Percentiles rank a stretch among this genome's conserved stretches.
Evolutionary conservation across 2,888 invertebrate genomes (phyloP).

Genomic region (Incurvaria masculella): DNA sequence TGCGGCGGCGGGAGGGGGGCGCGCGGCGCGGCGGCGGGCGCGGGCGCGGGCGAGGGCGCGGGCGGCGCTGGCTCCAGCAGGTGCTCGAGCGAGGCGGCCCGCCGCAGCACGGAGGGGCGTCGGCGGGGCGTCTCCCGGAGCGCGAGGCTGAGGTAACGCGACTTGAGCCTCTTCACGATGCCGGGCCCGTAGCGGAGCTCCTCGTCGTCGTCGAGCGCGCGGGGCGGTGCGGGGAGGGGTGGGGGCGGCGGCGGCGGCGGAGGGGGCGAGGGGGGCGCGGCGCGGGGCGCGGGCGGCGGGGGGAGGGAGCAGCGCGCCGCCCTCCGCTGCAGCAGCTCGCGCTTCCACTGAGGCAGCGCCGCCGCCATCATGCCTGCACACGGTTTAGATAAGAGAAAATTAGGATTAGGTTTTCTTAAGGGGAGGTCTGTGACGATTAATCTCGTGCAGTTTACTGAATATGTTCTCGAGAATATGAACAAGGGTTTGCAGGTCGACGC

Average conservation of each 20-base stretch:
- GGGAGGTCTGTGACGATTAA: too few relatives aligned
- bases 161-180: constrained; percentile 83
- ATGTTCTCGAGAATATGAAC: too few relatives aligned
- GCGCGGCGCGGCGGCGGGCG: constrained; percentile 24
- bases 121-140: constrained; percentile 69
- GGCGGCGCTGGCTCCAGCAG: constrained; percentile 65
- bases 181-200: constrained; percentile 90
- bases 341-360: constrained; percentile 76
- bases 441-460: too few relatives aligned
- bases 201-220: constrained; percentile 51
- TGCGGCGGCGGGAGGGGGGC: constrained; percentile 35
- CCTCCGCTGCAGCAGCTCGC: constrained; percentile 74
- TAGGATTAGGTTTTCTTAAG: too few relatives aligned
- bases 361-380: constrained; percentile 45
- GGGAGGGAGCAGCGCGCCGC: constrained; percentile 39
- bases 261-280: constrained; percentile 33
- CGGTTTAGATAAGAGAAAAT: too few relatives aligned
- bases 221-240: constrained; percentile 29
- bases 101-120: constrained; percentile 69
- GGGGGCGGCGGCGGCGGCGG: constrained; percentile 25
- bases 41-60: constrained; percentile 28
- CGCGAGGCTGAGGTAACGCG: constrained; percentile 82
- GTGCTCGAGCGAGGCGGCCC: constrained; percentile 84
- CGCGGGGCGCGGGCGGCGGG: constrained; percentile 30
- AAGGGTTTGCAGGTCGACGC: too few relatives aligned